Evolutionary conservation across 2,888 invertebrate genomes (phyloP), one percentile per base, ranked within the genome.

Genomic region (Drosophila macrospina): DNA sequence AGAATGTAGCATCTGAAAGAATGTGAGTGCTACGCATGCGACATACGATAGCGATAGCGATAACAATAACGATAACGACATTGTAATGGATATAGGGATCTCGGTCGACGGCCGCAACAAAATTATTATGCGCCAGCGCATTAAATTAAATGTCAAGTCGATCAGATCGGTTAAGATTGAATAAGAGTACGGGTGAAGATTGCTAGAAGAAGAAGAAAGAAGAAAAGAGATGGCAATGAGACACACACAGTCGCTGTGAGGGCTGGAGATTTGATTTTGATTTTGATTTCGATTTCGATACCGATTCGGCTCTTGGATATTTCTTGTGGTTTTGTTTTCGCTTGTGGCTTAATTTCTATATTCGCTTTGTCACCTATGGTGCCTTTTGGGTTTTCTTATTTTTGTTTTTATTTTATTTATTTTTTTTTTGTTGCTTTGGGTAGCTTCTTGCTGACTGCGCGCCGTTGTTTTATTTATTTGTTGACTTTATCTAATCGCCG

Each of bases 381-480:
- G 56, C 47, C 28, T 48, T 61, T 66, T 41, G 34, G 36, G 51
- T 39, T 39, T 56, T 73, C 28, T 15, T 39, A 5, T 47, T 61
- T 37, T 62, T 26, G 24, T 34, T 15, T 28, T 63, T 41, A 51
- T 48, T 39, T 56, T 68, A 44, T 56, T 36, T 54, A 52, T 41
- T 60, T 32, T 45, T 8, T 48, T 30, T 34, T 32, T 57, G 37
- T 51, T 36, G 45, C 39, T 20, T 47, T 54, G 37, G 37, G 44
- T 54, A 55, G 39, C 44, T 60, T 36, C 64, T 59, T 59, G 34
- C 51, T 63, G 59, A 37, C 47, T 56, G 67, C 61, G 61, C 56
- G 63, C 74, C 76, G 89, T 86, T 89, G 89, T 81, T 85, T 86
- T 89, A 86, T 89, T 89, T 87, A 88, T 88, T 85, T 88, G 88